Base-by-base conservation (phyloP, 2,797 vertebrate genomes). In the Phrynocephalus vlangalii region DNA sequence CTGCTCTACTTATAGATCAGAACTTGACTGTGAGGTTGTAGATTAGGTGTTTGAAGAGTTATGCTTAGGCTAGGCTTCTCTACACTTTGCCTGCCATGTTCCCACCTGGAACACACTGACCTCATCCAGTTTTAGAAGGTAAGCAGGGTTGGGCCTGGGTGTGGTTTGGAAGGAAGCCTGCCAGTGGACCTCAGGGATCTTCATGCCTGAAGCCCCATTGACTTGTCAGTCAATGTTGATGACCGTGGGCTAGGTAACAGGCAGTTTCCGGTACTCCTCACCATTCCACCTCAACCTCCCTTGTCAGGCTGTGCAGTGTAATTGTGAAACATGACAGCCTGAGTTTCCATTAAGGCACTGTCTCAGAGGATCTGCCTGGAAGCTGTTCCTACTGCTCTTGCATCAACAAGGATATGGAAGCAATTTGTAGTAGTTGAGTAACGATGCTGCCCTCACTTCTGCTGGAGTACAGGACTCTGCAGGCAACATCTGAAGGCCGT, bases 401-500 rank as follows among this genome's bases (percentile, higher is more conserved):
- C 67, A 52, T 6, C 5, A 2, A 8, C 8, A 8, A 86, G 30
- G 70, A 30, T 68, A 84, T 75, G 76, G 88, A 84, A 86, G 76
- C 85, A 87, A 87, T 87, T 84, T 90, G 76, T 30, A 79, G 52
- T 6, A 38, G 1, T 30, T 7, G 56, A 52, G 52, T 68, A 75
- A 83, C 5, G 48, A 63, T 44, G 13, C 56, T 68, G 63, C n/a
- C 83, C 26, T 68, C 26, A 5, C 66, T 82, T 22, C 24, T 22
- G 50, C 24, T 81, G 76, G 24, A 3, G 20, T 8, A 8, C 48
- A 11, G 44, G 77, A 48, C 60, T 80, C 60, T 18, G 60, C 9
- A 33, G 71, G 82, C 70, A 85, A 30, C 77, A 76, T 76, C 71
- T 88, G 76, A 2, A 22, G 38, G 75, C 60, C 38, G 71, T 30